Base-by-base conservation (phyloP, 1,140 invertebrate genomes). In the Doryteuthis pealeii region DNA sequence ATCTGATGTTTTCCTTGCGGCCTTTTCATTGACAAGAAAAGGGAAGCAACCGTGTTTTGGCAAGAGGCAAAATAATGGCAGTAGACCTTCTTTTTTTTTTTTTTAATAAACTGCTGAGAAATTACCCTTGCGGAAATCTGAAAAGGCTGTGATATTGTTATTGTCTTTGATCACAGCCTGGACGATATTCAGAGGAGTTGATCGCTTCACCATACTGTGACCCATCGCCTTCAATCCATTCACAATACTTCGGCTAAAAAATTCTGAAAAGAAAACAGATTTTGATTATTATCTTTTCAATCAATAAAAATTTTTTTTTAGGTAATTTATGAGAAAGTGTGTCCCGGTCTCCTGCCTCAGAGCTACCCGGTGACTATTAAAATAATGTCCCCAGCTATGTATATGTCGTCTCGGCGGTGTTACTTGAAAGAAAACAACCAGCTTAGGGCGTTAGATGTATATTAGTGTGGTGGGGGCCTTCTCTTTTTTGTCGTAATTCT, bases 131-230 rank as follows among this genome's bases (percentile, higher is more conserved):
- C 82, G 45, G 14, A 62, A 69, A 43, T 83, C 82, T 0, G 82
- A 79, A 30, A 78, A 72, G 14, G 82, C 80, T 22, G 74, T 35
- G 3, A 82, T 70, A 22, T 66, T 65, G 68, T 81, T 77, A n/a
- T 80, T 82, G 28, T 76, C 73, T 65, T 83, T 83, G 70, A 74
- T 76, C 26, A 83, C 77, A 43, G 74, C 79, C 65, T 80, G 78
- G 5, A 83, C 80, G 26, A 58, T 58, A 67, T 74, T 80, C 18
- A 81, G 65, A 0, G 45, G 68, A 30, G 79, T 80, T 0, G 74
- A 32, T 0, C 71, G 68, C 15, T 70, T 62, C 26, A 74, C 76
- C 77, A 83, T 75, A 0, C 43, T 79, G 66, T 83, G 79, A 35
- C 78, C 78, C 30, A 71, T 70, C 14, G 65, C 28, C 31, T 31